phyloP scores from a whole-genome alignment of 2,888 invertebrate species.

The Diarsia mendica region DNA sequence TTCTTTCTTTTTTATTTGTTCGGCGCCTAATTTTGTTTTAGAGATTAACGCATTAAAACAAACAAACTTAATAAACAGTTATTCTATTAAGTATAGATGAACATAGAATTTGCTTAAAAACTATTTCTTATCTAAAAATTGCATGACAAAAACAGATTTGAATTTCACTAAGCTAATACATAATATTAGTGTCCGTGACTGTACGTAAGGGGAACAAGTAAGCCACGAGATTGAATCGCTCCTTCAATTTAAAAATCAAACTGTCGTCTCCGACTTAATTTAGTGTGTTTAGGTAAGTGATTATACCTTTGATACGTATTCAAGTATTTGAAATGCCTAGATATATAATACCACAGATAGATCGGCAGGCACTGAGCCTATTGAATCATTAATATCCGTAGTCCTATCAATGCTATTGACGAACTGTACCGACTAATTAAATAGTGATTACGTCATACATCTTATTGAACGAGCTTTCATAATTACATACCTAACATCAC shows the following conservation, averaged over 20 bases:
- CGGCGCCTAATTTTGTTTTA: too few species aligned
- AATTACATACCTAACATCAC: not conserved
- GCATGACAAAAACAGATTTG: too few species aligned
- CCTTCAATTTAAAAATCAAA: slow-evolving; percentile 60
- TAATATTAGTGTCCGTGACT: not conserved
- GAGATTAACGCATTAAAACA: not conserved
- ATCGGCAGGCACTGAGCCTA: slow-evolving; percentile 1
- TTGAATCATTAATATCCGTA: slow-evolving; percentile 46
- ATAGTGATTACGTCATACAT: slow-evolving; percentile 25
- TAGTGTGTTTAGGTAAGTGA: slow-evolving; percentile 35
- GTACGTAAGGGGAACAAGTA: slow-evolving; percentile 29
- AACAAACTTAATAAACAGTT: not conserved
- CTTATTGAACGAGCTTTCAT: not conserved
- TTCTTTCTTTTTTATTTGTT: not conserved
- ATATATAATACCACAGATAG: slow-evolving; percentile 9
- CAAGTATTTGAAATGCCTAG: slow-evolving; percentile 25
- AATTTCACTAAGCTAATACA: not conserved
- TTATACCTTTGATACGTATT: slow-evolving; percentile 26
- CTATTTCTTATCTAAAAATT: not conserved
- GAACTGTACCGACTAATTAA: slow-evolving; percentile 39
- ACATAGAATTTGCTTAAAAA: not conserved
- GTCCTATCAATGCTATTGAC: slow-evolving; percentile 41
- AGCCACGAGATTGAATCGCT: slow-evolving; percentile 55
- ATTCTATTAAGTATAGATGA: not conserved
- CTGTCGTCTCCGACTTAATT: slow-evolving; percentile 41